Conservation (phyloP, 2,888 invertebrate genomes). For the Protodeltote pygarga region DNA sequence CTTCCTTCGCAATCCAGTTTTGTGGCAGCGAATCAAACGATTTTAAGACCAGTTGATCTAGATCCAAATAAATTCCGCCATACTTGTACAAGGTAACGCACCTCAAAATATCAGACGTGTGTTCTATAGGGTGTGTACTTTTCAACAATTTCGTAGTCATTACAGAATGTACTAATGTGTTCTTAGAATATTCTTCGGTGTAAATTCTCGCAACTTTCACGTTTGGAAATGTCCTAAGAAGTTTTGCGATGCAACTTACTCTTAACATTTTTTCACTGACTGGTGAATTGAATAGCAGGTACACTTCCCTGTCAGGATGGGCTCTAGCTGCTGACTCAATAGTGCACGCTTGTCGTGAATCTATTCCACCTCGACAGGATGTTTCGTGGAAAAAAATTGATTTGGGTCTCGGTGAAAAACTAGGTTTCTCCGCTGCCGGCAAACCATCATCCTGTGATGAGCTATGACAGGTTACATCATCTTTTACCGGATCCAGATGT, state of each 20-base stretch:
- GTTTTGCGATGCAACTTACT: conserved; percentile 21
- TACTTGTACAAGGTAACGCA: conserved; percentile 42
- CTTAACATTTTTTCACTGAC: conserved; percentile 22
- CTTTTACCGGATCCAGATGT: conserved; percentile 5
- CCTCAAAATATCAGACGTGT: conserved; percentile 40
- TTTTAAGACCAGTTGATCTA: conserved; percentile 36
- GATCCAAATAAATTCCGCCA: conserved; percentile 48
- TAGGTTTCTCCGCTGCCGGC: conserved; percentile 12
- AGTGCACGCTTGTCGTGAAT: conserved; percentile 52
- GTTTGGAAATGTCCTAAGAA: conserved; percentile 32
- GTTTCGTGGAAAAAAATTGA: conserved; percentile 90
- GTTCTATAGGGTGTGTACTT: conserved; percentile 13
- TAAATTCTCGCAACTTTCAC: conserved; percentile 33
- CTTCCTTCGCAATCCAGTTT: conserved; percentile 44
- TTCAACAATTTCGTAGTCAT: background rate
- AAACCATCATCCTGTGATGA: conserved; percentile 6
- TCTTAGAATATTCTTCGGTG: conserved; percentile 12
- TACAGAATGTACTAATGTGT: conserved; percentile 15
- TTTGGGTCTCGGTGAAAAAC: conserved; percentile 18
- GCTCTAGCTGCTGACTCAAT: conserved; percentile 51
- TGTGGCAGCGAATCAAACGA: conserved; percentile 38
- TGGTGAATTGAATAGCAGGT: conserved; percentile 63
- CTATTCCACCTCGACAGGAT: conserved; percentile 83
- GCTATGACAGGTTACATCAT: conserved; percentile 8
- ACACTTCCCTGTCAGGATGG: conserved; percentile 70